Base-by-base conservation (phyloP, 2,797 vertebrate genomes). In the Tiaroga cobitis region DNA sequence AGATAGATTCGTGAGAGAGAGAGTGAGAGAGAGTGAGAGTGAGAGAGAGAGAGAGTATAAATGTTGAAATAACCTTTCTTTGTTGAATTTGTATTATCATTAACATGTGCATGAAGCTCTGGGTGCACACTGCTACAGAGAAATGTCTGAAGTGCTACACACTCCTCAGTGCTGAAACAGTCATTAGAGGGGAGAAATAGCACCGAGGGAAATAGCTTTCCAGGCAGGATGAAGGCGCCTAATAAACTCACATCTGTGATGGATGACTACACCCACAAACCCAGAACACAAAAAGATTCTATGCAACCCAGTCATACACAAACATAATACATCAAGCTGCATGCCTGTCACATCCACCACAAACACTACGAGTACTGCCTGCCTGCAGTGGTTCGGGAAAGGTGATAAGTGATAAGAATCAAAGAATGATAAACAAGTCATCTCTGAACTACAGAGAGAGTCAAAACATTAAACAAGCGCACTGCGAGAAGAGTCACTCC, bases 151-250 rank as follows among this genome's bases (percentile, higher is more conserved):
- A 88, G 49, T 11, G 26, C 84, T 83, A 72, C 82, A 83, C 6
- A n/a, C 82, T 83, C 32, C 76, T 84, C 81, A 56, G 81, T 56
- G 77, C 51, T 75, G 86, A 90, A 86, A 87, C 37, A 70, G 81
- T 84, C 85, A 87, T 90, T 90, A 86, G 67, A 88, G 43, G 46
- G 51, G 77, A 81, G 83, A 86, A 90, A 88, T 51, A 67, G 77
- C 65, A 63, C 63, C 59, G 13, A 70, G 82, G 72, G 68, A 87
- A 89, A 88, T 74, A 74, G 80, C 84, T 86, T 83, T 84, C 74
- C 61, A 86, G 78, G 87, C 79, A 85, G 79, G 63, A 86, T 63
- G n/a, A 29, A 83, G 32, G 29, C 65, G 37, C 76, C 86, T 87
- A 63, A 87, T 82, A 84, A 82, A 87, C 90, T 63, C 72, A 79